Conservation (phyloP, 2,113 vertebrate genomes). For the Nesogale talazaci region DNA sequence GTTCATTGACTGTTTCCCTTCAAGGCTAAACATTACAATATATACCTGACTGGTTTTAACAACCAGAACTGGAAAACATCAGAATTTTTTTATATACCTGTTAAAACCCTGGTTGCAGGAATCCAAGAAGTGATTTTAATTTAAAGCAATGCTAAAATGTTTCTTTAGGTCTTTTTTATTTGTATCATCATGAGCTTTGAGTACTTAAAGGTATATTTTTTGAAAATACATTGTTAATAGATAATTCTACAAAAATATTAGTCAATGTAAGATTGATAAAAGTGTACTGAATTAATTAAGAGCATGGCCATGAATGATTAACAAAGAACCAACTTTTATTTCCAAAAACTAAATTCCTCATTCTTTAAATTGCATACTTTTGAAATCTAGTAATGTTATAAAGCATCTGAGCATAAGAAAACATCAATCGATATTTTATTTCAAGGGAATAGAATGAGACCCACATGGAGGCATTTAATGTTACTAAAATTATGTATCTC, state of each 20-base stretch:
- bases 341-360: neutral
- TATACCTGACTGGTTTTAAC: neutral
- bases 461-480: neutral
- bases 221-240: neutral
- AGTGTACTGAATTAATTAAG: constrained; percentile 35
- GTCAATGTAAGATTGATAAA: neutral
- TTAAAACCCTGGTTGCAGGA: neutral
- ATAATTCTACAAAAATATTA: neutral
- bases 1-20: neutral
- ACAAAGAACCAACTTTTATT: neutral
- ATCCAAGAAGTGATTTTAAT: neutral
- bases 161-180: neutral
- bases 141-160: neutral
- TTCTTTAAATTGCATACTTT: neutral
- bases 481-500: neutral
- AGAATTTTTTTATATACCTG: neutral
- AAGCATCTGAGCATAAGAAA: neutral
- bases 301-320: neutral
- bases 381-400: neutral
- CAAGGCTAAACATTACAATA: neutral
- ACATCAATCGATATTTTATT: neutral
- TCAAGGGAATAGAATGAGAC: neutral
- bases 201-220: neutral
- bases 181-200: neutral
- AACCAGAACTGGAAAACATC: neutral